Evolutionary conservation across 1,140 invertebrate species (phyloP).

Genomic region (Lepidurus apus): DNA sequence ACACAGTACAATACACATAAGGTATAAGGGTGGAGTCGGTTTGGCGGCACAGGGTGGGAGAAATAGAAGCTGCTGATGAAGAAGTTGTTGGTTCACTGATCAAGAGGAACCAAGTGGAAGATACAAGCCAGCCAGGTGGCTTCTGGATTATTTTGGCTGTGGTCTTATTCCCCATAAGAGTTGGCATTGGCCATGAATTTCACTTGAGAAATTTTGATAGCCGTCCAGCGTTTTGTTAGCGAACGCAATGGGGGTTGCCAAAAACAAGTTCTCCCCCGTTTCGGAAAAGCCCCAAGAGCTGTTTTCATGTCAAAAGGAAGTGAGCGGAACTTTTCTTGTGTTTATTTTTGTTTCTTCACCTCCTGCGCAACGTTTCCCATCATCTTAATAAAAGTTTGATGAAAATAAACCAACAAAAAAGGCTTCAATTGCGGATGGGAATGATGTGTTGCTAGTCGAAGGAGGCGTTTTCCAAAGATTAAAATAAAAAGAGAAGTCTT

Average conservation of each 20-base stretch:
- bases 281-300: background rate
- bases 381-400: no score
- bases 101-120: conserved; percentile 4
- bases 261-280: background rate
- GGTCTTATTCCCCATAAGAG: background rate
- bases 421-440: background rate
- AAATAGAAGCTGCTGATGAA: background rate
- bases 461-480: background rate
- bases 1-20: background rate
- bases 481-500: background rate
- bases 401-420: no score
- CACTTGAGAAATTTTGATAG: background rate
- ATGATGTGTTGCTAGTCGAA: background rate
- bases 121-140: background rate
- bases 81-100: conserved; percentile 9
- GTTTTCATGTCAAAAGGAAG: no score
- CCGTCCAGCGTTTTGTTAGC: background rate
- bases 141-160: background rate
- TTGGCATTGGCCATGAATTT: background rate
- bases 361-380: no score
- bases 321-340: no score
- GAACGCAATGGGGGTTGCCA: no score
- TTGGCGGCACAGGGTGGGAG: background rate
- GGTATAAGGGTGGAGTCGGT: background rate
- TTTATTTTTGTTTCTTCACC: no score